Evolutionary conservation across 2,888 invertebrate species (phyloP).

Genomic region (Eubasilissa splendida): DNA sequence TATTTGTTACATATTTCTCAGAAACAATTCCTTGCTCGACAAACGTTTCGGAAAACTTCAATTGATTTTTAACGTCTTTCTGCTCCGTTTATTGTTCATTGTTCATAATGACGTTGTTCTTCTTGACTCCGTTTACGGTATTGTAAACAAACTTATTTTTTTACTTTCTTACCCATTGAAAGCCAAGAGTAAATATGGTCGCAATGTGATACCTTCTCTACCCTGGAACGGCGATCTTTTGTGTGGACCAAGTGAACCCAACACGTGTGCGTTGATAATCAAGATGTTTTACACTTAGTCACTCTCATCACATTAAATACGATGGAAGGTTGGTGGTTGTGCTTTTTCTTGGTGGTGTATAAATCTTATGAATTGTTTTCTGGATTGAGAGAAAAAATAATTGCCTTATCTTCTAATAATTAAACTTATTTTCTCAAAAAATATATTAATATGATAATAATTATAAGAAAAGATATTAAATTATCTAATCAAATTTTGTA

Average conservation of each 20-base stretch:
- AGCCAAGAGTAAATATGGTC: constrained; percentile 33
- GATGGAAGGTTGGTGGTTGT: no score
- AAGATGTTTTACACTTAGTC: constrained; percentile 7
- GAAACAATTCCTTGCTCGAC: constrained; percentile 25
- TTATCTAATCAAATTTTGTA: no score
- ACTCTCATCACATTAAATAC: neutral
- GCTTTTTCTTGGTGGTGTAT: no score
- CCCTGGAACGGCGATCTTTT: constrained; percentile 10
- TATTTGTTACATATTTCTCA: neutral
- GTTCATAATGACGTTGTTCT: constrained; percentile 26
- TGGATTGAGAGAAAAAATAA: no score
- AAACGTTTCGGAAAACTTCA: constrained; percentile 10
- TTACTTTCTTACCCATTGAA: constrained; percentile 22
- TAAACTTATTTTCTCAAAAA: no score
- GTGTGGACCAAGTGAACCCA: constrained; percentile 19
- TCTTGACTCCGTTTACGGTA: constrained; percentile 2
- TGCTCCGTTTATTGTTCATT: constrained; percentile 31
- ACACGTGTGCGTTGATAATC: neutral
- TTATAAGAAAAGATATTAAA: no score
- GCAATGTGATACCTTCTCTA: constrained; percentile 9
- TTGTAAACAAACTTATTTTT: constrained; percentile 11
- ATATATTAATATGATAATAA: no score
- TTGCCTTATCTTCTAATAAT: no score
- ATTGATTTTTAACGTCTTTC: constrained; percentile 32
- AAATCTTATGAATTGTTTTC: no score